Percentiles rank a stretch among this genome's conserved stretches.
These are phyloP conservation scores for Andrena cerasifolii DNA, from an alignment of 1,140 invertebrate species.

Conservation along the genomic window DNA sequence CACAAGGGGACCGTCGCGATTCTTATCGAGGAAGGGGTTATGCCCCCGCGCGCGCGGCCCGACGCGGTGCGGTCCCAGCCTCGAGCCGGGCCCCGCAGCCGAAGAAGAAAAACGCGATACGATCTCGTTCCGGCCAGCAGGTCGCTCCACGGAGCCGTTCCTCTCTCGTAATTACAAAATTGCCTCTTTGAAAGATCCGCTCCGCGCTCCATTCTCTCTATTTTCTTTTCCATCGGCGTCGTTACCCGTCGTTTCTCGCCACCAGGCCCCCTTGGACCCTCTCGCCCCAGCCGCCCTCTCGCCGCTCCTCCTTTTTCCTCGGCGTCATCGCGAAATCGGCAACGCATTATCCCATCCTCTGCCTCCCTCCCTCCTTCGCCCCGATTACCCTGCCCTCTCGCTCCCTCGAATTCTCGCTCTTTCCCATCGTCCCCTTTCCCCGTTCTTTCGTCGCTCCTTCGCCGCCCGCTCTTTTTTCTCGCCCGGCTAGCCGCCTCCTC, in stretches of 20 bases:
- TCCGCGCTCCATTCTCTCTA: conserved; percentile 64
- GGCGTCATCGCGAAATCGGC: conserved; percentile 68
- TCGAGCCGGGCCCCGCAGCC: conserved; percentile 40
- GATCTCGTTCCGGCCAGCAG: conserved; percentile 72
- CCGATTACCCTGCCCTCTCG: not conserved
- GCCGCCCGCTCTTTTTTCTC: conserved; percentile 15
- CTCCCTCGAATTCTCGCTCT: too few relatives aligned
- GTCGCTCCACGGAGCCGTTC: conserved; percentile 58
- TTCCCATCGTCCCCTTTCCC: not conserved
- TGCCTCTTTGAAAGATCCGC: conserved; percentile 73
- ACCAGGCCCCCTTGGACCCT: not conserved
- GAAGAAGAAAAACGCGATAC: conserved; percentile 68
- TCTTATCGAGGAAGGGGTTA: conserved; percentile 64
- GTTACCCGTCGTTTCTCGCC: conserved; percentile 58
- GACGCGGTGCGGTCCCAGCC: conserved; percentile 38
- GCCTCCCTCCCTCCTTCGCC: conserved; percentile 16
- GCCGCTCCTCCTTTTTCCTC: conserved; percentile 53
- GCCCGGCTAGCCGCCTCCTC: not conserved
- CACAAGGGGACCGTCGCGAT: conserved; percentile 55
- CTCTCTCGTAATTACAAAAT: conserved; percentile 74
- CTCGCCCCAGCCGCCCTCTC: not conserved
- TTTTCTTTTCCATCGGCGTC: conserved; percentile 68
- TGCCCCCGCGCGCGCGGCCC: conserved; percentile 60
- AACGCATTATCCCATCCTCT: conserved; percentile 67
- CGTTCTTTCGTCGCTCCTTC: not conserved